These are phyloP conservation scores for Gambusia yucatana DNA, from an alignment of 2,797 vertebrate species.

Conservation along the genomic window DNA sequence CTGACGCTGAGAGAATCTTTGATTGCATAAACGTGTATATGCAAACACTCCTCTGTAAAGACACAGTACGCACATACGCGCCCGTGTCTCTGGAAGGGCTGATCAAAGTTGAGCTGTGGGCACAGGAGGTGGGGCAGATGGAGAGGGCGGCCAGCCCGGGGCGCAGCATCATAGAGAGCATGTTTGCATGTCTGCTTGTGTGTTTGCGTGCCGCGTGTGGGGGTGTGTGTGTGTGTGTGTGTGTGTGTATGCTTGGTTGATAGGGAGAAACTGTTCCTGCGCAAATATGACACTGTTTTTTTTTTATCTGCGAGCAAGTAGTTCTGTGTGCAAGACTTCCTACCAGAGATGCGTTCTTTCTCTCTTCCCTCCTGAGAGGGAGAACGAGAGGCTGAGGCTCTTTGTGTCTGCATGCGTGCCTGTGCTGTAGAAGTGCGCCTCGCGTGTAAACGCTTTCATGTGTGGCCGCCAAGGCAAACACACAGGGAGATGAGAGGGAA, in stretches of 20 bases:
- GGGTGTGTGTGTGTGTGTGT: conserved; percentile 37
- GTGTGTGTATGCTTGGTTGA: conserved; percentile 50
- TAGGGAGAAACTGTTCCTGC: conserved; percentile 54
- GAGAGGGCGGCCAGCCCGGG: conserved; percentile 77
- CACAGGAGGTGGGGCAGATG: conserved; percentile 79
- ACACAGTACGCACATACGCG: conserved; percentile 55
- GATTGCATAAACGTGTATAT: conserved; percentile 72
- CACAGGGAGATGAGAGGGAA: conserved; percentile 65
- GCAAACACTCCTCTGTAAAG: conserved; percentile 58
- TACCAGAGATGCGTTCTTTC: conserved; percentile 43
- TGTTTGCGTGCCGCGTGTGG: conserved; percentile 20
- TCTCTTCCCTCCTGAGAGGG: neutral
- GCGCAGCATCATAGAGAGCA: conserved; percentile 71
- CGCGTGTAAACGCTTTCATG: conserved; percentile 34
- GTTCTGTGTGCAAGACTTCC: conserved; percentile 47
- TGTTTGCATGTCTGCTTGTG: conserved; percentile 50
- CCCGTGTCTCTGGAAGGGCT: conserved; percentile 63
- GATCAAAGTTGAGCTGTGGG: conserved; percentile 82
- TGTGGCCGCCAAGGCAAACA: conserved; percentile 54
- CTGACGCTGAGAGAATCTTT: conserved; percentile 62
- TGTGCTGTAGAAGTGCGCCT: conserved; percentile 1
- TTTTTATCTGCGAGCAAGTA: conserved; percentile 61
- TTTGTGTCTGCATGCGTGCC: conserved; percentile 16
- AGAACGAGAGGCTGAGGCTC: conserved; percentile 22
- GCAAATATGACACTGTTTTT: conserved; percentile 60